phyloP scores from a whole-genome alignment of 1,140 invertebrate genomes.

The Drosophila subobscura region DNA sequence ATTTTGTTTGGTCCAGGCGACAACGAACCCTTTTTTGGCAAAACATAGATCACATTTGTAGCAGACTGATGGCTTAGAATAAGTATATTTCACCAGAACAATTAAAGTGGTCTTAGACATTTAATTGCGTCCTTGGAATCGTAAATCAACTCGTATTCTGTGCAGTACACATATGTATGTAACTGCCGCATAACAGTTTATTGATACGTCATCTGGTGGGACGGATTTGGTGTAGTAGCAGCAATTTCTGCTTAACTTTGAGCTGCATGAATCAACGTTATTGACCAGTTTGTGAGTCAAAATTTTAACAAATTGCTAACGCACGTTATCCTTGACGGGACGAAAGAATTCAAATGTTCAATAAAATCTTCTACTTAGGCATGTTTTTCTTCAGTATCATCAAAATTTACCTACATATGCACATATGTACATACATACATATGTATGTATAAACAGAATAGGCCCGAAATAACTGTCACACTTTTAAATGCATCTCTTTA shows the following conservation, averaged over 20 bases:
- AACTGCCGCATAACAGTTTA: slow-evolving; percentile 44
- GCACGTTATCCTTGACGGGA: no score
- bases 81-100: slow-evolving; percentile 60
- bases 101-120: slow-evolving; percentile 61
- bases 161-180: slow-evolving; percentile 7
- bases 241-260: slow-evolving; percentile 10
- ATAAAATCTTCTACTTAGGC: no score
- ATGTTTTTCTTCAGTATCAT: no score
- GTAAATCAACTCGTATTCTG: slow-evolving; percentile 1
- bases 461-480: no score
- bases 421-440: no score
- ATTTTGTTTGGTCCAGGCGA: slow-evolving; percentile 1
- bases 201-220: slow-evolving; percentile 53
- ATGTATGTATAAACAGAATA: no score
- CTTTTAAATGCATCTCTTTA: no score
- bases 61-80: slow-evolving; percentile 41
- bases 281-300: slow-evolving; percentile 32
- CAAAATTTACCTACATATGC: no score
- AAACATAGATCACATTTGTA: slow-evolving; percentile 14
- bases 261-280: slow-evolving; percentile 42
- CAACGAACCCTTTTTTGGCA: slow-evolving; percentile 30
- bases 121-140: slow-evolving; percentile 55
- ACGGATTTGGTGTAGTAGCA: slow-evolving; percentile 14
- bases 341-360: no score
- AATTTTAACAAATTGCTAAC: no score